A percentile compares a stretch with the other conserved stretches of the same genome.
These are phyloP conservation scores for Xiphophorus birchmanni DNA, from an alignment of 2,797 vertebrate genomes.

Conservation along the genomic window DNA sequence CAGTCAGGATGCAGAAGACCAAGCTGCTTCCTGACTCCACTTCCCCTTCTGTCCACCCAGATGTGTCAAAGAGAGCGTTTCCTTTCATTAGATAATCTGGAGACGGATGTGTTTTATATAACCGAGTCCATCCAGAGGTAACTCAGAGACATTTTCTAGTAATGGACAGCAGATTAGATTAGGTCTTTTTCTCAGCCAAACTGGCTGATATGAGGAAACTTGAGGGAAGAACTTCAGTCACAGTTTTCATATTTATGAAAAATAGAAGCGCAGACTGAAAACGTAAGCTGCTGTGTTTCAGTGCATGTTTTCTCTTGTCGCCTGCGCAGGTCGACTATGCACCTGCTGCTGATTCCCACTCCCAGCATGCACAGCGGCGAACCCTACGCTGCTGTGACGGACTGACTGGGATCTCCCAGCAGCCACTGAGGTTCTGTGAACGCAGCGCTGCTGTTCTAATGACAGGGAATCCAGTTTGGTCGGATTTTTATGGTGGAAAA, in stretches of 20 bases:
- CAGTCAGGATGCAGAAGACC: constrained; percentile 64
- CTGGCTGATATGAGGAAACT: constrained; percentile 20
- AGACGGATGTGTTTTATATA: constrained; percentile 26
- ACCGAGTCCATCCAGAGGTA: constrained; percentile 27
- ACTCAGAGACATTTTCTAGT: constrained; percentile 11
- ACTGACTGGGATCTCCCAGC: background rate
- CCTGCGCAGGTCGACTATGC: background rate
- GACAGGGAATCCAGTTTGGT: constrained; percentile 63
- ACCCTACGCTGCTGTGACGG: too few species aligned
- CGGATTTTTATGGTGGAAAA: constrained; percentile 65
- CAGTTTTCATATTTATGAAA: background rate
- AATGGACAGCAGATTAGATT: background rate
- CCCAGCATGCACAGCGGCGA: background rate
- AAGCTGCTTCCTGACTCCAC: constrained; percentile 75
- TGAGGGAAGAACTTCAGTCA: constrained; percentile 19
- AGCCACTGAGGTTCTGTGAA: constrained; percentile 13
- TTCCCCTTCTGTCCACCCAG: constrained; percentile 52
- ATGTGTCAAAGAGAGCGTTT: constrained; percentile 41
- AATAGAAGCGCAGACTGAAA: background rate
- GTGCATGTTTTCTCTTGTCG: too few species aligned
- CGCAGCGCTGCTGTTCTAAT: constrained; percentile 39
- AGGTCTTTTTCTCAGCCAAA: background rate
- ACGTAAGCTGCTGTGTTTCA: background rate
- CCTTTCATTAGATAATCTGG: constrained; percentile 21
- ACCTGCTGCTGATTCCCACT: background rate